These are phyloP conservation scores for Cacoxenus indagator DNA, from an alignment of 2,888 invertebrate species.

Conservation along the genomic window DNA sequence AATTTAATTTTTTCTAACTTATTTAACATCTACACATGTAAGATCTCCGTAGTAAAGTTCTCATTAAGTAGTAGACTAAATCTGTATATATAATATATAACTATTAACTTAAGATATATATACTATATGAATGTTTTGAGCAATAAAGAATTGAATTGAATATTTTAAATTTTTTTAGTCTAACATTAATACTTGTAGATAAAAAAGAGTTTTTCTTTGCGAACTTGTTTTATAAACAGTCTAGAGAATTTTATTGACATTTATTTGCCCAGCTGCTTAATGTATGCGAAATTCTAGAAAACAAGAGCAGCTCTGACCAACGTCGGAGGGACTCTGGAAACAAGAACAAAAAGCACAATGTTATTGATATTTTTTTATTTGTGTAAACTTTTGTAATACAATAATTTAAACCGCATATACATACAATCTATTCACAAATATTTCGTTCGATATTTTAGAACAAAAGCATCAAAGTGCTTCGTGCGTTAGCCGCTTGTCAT, in stretches of 20 bases:
- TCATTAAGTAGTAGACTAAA: no score
- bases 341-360: not conserved
- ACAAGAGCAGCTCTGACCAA: not conserved
- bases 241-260: not conserved
- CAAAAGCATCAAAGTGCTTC: slow-evolving; percentile 13
- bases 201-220: no score
- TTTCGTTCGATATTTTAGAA: not conserved
- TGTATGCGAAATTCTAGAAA: slow-evolving; percentile 4
- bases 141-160: no score
- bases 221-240: no score
- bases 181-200: no score
- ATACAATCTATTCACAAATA: not conserved
- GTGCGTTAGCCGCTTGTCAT: not conserved
- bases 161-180: no score
- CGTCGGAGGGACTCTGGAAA: not conserved
- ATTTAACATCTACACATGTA: no score
- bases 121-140: no score
- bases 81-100: no score
- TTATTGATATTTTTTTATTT: not conserved
- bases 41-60: no score
- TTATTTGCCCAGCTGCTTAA: slow-evolving; percentile 19
- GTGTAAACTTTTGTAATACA: slow-evolving; percentile 18
- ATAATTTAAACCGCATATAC: slow-evolving; percentile 13
- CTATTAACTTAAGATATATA: no score
- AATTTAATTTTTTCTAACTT: no score